phyloP scores from a whole-genome alignment of 2,113 vertebrate species.

The Geococcyx californianus region DNA sequence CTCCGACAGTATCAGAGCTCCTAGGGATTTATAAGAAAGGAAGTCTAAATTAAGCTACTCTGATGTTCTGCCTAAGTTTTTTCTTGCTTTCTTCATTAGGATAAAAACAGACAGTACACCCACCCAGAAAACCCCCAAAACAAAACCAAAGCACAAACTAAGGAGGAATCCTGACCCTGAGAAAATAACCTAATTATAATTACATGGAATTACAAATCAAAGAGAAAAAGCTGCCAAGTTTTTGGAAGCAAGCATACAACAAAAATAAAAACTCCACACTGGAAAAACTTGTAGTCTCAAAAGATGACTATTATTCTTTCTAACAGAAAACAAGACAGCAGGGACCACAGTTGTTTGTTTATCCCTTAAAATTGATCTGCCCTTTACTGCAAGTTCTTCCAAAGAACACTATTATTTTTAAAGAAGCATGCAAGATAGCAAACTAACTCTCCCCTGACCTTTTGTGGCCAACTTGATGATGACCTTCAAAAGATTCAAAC shows the following conservation, averaged over 20 bases:
- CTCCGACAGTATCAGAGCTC: background rate
- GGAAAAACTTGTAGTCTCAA: background rate
- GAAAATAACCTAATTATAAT: conserved; percentile 30
- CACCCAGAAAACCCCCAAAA: background rate
- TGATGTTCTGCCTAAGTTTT: background rate
- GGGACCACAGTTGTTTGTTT: conserved; percentile 65
- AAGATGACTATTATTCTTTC: conserved; percentile 31
- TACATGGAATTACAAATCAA: conserved; percentile 6
- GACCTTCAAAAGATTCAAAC: conserved; percentile 18
- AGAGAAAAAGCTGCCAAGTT: background rate
- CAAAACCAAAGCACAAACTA: background rate
- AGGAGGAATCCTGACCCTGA: background rate
- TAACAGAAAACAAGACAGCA: conserved; percentile 55
- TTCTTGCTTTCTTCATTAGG: background rate
- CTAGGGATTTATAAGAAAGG: background rate
- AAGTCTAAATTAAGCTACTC: background rate
- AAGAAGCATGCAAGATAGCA: background rate
- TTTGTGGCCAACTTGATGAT: background rate
- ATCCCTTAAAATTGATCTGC: conserved; percentile 63
- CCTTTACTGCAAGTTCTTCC: conserved; percentile 37
- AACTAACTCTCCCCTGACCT: background rate
- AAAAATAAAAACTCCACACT: conserved; percentile 12
- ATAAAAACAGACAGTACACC: background rate
- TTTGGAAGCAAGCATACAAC: background rate
- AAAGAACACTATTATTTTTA: conserved; percentile 47